phyloP scores from a whole-genome alignment of 92 coral and sea anemone genomes.

The Galaxea fascicularis region DNA sequence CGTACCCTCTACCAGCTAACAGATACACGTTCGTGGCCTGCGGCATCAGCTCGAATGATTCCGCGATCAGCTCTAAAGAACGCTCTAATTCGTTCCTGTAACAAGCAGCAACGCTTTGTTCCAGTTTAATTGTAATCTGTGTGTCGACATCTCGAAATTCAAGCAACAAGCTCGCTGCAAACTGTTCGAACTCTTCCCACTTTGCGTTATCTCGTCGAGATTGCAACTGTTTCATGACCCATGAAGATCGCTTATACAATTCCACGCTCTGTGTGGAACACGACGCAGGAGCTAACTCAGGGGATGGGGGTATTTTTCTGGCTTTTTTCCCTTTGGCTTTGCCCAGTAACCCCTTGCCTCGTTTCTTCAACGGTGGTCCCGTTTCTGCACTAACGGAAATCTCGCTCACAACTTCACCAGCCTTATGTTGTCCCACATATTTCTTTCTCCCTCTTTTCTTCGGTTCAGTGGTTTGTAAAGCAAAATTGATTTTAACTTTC shows the following conservation, averaged over 20 bases:
- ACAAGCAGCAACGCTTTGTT: conserved; percentile 69
- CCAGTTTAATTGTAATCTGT: conserved; percentile 59
- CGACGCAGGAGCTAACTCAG: conserved; percentile 25
- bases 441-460: conserved; percentile 37
- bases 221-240: conserved; percentile 72
- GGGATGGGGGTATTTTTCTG: background rate
- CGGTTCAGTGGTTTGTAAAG: conserved; percentile 22
- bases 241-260: conserved; percentile 35
- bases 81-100: conserved; percentile 57
- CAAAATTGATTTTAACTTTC: conserved; percentile 31
- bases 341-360: background rate
- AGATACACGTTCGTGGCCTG: conserved; percentile 27
- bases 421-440: too few relatives aligned
- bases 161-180: conserved; percentile 22
- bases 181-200: conserved; percentile 61
- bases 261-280: conserved; percentile 29
- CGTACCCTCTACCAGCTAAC: conserved; percentile 51
- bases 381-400: conserved; percentile 32
- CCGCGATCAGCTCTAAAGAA: conserved; percentile 47
- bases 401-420: conserved; percentile 39
- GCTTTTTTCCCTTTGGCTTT: background rate
- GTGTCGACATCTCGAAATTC: conserved; percentile 50
- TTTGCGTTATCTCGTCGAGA: conserved; percentile 72
- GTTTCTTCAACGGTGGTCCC: background rate
- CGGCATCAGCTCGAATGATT: conserved; percentile 26